phyloP scores from a whole-genome alignment of 2,113 vertebrate species.

The Abramis brama region DNA sequence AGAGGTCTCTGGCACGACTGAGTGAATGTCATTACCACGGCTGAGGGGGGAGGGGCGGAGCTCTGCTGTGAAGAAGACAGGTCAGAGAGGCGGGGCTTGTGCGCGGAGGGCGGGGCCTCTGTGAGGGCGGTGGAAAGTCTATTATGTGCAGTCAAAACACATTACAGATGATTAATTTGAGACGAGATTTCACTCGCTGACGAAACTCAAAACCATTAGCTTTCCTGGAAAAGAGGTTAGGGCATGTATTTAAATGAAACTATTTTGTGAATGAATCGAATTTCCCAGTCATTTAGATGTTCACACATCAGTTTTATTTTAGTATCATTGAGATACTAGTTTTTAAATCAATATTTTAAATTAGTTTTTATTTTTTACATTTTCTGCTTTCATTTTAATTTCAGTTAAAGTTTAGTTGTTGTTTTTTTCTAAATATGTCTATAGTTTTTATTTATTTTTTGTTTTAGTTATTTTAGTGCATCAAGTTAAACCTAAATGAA shows the following conservation, averaged over 20 bases:
- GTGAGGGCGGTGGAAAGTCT: conserved; percentile 52
- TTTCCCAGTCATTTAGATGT: background rate
- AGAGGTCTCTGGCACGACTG: conserved; percentile 45
- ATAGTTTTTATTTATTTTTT: background rate
- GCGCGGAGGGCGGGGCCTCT: background rate
- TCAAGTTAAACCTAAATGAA: background rate
- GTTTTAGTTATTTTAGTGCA: background rate
- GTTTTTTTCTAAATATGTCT: background rate
- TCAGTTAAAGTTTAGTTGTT: background rate
- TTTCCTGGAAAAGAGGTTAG: background rate
- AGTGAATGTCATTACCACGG: conserved; percentile 59
- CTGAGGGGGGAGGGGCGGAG: conserved; percentile 9
- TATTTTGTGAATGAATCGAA: background rate
- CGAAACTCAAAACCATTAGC: background rate
- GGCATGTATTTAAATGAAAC: background rate
- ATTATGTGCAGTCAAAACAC: conserved; percentile 26
- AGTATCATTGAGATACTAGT: background rate
- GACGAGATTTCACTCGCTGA: background rate
- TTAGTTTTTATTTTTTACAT: background rate
- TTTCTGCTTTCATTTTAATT: background rate
- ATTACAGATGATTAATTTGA: conserved; percentile 30
- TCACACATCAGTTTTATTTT: background rate
- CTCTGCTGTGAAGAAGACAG: background rate
- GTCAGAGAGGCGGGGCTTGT: background rate
- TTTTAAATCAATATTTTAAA: background rate